These are phyloP conservation scores for Tinea trinotella DNA, from an alignment of 2,888 invertebrate genomes.

Conservation along the genomic window DNA sequence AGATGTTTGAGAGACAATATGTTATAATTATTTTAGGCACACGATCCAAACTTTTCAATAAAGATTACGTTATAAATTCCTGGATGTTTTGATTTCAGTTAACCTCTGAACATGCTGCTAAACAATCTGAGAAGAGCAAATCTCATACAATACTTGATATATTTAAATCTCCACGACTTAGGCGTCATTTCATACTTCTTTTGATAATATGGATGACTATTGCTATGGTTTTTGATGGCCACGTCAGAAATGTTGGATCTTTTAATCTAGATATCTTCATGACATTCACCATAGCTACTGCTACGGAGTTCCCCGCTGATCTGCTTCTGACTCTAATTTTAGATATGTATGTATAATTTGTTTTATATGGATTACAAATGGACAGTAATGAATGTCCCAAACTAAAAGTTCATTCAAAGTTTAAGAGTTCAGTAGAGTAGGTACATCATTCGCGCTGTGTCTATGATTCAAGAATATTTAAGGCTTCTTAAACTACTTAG, in stretches of 20 bases:
- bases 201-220: slow-evolving; percentile 89
- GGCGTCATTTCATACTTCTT: slow-evolving; percentile 81
- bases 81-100: slow-evolving; percentile 57
- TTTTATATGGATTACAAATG: too few relatives aligned
- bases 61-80: too few relatives aligned
- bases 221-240: slow-evolving; percentile 89
- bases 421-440: too few relatives aligned
- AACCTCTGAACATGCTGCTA: slow-evolving; percentile 77
- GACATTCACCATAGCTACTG: slow-evolving; percentile 87
- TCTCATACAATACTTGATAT: slow-evolving; percentile 84
- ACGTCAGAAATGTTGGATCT: slow-evolving; percentile 88
- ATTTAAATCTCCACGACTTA: slow-evolving; percentile 82
- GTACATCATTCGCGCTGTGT: too few relatives aligned
- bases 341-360: slow-evolving; percentile 71
- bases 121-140: slow-evolving; percentile 79
- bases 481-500: too few relatives aligned
- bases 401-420: too few relatives aligned
- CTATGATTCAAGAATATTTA: too few relatives aligned
- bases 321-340: slow-evolving; percentile 80
- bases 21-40: too few relatives aligned
- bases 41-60: too few relatives aligned
- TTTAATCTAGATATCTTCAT: slow-evolving; percentile 85
- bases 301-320: slow-evolving; percentile 89
- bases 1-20: too few relatives aligned
- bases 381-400: too few relatives aligned